These are phyloP conservation scores for Scaptodrosophila lebanonensis DNA, from an alignment of 1,140 invertebrate species.

Conservation along the genomic window DNA sequence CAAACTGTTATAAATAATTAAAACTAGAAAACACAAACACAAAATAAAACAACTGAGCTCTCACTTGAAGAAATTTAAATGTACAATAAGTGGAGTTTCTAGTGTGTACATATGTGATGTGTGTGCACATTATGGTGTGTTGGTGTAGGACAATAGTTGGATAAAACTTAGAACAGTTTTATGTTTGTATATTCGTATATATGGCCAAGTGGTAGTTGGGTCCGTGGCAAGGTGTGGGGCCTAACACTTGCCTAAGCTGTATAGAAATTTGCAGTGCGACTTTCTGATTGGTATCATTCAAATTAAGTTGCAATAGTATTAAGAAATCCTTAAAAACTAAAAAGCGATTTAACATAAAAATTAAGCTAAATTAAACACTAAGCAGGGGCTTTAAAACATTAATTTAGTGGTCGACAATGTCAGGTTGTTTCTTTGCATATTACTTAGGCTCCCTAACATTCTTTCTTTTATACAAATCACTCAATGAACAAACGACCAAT, in stretches of 20 bases:
- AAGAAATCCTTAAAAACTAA: conserved; percentile 51
- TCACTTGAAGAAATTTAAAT: conserved; percentile 43
- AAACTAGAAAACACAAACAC: conserved; percentile 70
- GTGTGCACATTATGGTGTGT: conserved; percentile 9
- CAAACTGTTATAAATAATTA: conserved; percentile 60
- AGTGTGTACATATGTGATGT: conserved; percentile 10
- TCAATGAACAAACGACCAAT: neutral
- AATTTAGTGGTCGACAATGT: conserved; percentile 26
- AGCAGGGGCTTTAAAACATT: conserved; percentile 53
- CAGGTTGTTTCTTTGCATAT: conserved; percentile 6
- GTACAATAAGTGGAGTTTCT: conserved; percentile 21
- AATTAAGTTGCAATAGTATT: conserved; percentile 61
- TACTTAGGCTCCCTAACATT: too few species aligned
- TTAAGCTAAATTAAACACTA: conserved; percentile 66
- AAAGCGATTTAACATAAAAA: conserved; percentile 27
- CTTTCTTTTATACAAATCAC: conserved; percentile 27
- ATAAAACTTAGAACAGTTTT: conserved; percentile 73
- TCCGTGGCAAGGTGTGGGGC: conserved; percentile 43
- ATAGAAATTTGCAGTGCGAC: conserved; percentile 57
- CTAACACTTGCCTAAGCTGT: too few species aligned
- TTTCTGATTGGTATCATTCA: conserved; percentile 14
- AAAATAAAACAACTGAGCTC: conserved; percentile 42
- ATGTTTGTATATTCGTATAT: conserved; percentile 33
- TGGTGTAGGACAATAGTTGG: conserved; percentile 34
- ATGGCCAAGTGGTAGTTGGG: conserved; percentile 20